These are phyloP conservation scores for Drosophila neoperkinsi DNA, from an alignment of 2,888 invertebrate genomes.

Conservation along the genomic window DNA sequence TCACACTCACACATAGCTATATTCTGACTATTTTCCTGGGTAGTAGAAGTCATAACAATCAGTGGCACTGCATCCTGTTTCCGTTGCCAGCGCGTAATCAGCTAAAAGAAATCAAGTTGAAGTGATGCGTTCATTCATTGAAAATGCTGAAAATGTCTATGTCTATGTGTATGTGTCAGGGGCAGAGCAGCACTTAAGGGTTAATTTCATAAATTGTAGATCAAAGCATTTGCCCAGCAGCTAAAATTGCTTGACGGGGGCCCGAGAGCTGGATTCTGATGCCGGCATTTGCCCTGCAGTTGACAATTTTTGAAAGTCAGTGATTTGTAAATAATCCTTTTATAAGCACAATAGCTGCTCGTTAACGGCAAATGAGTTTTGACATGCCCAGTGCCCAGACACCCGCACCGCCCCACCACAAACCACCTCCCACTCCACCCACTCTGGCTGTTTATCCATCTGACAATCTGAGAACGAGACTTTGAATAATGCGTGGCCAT, in stretches of 20 bases:
- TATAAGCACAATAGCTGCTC: constrained; percentile 83
- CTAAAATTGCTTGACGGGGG: constrained; percentile 29
- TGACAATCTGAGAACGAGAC: constrained; percentile 74
- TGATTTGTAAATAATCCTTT: constrained; percentile 85
- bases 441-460: constrained; percentile 53
- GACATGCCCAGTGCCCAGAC: constrained; percentile 72
- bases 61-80: constrained; percentile 72
- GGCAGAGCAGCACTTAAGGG: constrained; percentile 73
- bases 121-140: constrained; percentile 56
- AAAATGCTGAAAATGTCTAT: constrained; percentile 35
- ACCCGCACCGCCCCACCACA: constrained; percentile 8
- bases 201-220: constrained; percentile 82
- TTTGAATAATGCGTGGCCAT: constrained; percentile 78
- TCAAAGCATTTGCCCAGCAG: constrained; percentile 70
- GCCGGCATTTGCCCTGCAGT: constrained; percentile 76
- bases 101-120: constrained; percentile 79
- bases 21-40: not conserved
- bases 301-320: constrained; percentile 83
- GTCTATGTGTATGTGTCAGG: constrained; percentile 35
- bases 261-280: constrained; percentile 10
- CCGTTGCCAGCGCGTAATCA: constrained; percentile 72
- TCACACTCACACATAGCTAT: not conserved
- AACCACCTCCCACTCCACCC: constrained; percentile 1
- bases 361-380: constrained; percentile 82
- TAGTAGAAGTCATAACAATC: constrained; percentile 68